phyloP scores from a whole-genome alignment of 2,888 invertebrate genomes.

The Uloborus plumipes region DNA sequence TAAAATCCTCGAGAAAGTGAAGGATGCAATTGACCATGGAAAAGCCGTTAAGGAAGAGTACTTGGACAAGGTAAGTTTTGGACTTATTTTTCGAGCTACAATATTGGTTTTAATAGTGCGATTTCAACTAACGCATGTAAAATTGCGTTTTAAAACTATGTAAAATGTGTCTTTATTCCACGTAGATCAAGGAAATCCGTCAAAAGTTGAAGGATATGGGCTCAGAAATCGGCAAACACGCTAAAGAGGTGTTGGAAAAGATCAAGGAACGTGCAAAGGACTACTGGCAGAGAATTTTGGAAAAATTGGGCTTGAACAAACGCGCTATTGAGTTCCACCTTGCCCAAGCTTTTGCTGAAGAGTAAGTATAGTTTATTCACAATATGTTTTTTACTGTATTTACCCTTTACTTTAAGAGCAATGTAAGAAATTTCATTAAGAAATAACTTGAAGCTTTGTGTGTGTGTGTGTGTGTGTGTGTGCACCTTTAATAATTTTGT shows the following conservation, averaged over 20 bases:
- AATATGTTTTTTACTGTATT: too few relatives aligned
- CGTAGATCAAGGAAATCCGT: constrained; percentile 40
- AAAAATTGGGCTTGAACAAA: constrained; percentile 22
- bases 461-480: too few relatives aligned
- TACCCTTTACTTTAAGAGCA: too few relatives aligned
- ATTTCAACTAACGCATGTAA: background rate
- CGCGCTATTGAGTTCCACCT: constrained; percentile 4
- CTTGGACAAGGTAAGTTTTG: constrained; percentile 25
- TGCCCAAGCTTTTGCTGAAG: background rate
- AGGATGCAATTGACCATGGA: constrained; percentile 39
- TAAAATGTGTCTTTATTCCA: background rate
- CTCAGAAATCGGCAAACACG: constrained; percentile 24
- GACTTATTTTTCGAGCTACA: background rate
- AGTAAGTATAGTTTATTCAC: background rate
- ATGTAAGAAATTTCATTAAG: too few relatives aligned
- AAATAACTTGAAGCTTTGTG: too few relatives aligned
- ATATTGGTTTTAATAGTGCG: background rate
- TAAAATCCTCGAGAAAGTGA: constrained; percentile 32
- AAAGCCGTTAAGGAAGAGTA: constrained; percentile 21
- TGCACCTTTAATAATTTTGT: too few relatives aligned
- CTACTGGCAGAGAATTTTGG: constrained; percentile 43
- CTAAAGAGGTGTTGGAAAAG: constrained; percentile 30
- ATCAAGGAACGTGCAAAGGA: constrained; percentile 38
- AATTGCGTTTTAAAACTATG: background rate
- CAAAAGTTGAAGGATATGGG: constrained; percentile 39